Conservation (phyloP, 2,888 invertebrate genomes). For the Nemurella pictetii region DNA sequence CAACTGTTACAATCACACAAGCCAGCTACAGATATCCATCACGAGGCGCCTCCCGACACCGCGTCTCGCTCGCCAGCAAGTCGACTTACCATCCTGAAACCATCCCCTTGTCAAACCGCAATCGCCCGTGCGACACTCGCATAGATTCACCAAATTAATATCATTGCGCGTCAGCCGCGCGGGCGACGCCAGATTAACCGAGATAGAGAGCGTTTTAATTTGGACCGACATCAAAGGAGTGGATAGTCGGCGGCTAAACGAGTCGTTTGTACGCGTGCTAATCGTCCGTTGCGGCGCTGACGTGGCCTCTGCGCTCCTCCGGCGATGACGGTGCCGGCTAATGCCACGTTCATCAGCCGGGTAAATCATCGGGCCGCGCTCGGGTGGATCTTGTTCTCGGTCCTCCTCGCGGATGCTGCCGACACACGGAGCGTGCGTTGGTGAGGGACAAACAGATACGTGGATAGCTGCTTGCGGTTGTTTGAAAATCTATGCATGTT, state of each 20-base stretch:
- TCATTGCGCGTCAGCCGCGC: background rate
- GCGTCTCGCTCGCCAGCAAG: too few relatives aligned
- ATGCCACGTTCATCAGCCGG: background rate
- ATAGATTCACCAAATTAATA: background rate
- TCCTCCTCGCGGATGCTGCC: too few relatives aligned
- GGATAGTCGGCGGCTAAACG: background rate
- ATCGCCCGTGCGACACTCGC: background rate
- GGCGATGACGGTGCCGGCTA: background rate
- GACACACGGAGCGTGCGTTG: too few relatives aligned
- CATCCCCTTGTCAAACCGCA: background rate
- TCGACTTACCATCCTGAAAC: too few relatives aligned
- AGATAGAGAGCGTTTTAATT: background rate
- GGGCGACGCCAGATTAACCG: background rate
- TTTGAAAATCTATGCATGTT: too few relatives aligned
- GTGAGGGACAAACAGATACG: too few relatives aligned
- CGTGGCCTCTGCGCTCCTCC: background rate
- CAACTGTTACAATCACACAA: too few relatives aligned
- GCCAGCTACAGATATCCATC: too few relatives aligned
- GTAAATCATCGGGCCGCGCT: background rate
- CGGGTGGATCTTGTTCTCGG: background rate
- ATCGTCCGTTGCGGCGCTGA: background rate
- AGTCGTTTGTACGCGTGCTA: background rate
- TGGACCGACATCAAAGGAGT: background rate
- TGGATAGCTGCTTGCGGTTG: too few relatives aligned
- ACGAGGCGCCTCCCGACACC: too few relatives aligned